A percentile compares a stretch with the other conserved stretches of the same genome.
Conservation (phyloP, 2,113 vertebrate genomes). For the Nicator chloris region DNA sequence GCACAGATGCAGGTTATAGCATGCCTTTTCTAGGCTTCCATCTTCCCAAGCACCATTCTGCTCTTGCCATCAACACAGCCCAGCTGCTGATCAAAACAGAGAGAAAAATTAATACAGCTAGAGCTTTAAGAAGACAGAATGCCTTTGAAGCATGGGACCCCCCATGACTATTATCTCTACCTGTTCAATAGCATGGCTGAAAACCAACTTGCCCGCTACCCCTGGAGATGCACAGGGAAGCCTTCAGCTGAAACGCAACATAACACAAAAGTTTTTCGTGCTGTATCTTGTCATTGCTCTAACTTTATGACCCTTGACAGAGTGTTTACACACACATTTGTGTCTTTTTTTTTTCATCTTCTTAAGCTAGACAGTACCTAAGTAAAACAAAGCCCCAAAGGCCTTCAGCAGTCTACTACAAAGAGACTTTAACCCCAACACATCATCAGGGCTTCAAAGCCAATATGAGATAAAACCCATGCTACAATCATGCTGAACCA, state of each 20-base stretch:
- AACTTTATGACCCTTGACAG: background rate
- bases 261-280: background rate
- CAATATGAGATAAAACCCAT: background rate
- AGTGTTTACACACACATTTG: background rate
- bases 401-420: background rate
- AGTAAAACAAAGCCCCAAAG: background rate
- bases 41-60: background rate
- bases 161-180: background rate
- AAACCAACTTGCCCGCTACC: background rate
- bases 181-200: background rate
- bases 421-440: background rate
- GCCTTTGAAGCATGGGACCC: background rate
- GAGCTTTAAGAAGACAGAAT: background rate
- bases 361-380: background rate
- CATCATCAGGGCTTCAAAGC: background rate
- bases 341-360: background rate
- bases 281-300: background rate
- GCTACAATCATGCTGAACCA: background rate
- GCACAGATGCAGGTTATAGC: fast-evolving
- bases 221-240: background rate
- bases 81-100: background rate
- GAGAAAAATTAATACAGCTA: background rate
- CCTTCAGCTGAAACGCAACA: background rate
- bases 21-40: background rate
- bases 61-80: background rate